Base-by-base conservation (phyloP, 2,113 vertebrate genomes). In the Panurus biarmicus region DNA sequence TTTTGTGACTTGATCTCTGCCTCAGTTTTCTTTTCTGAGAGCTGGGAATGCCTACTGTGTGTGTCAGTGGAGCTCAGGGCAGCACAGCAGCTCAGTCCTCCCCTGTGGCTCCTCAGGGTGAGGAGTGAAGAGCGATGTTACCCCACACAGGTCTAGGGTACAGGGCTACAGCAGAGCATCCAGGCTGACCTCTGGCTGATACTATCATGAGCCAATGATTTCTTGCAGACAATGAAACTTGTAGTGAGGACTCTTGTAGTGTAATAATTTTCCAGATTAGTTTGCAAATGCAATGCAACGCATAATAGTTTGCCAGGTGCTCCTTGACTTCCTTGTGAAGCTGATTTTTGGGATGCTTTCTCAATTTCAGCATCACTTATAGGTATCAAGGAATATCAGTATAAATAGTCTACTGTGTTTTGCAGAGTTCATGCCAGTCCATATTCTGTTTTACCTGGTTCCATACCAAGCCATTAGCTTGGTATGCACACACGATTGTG, bases 391-490 rank as follows among this genome's bases (percentile, higher is more conserved):
- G 40, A 61, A 64, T 66, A 89, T 50, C 57, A 53, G 31, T 29
- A 45, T 65, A 47, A 93, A 67, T 18, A 62, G 25, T 29, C 38
- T 65, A 0, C 33, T 51, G 26, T 73, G 73, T 57, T 96, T 76
- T 54, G 64, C 77, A 83, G 85, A 70, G 79, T 58, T 93, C 67
- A 4, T 50, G 35, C 33, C 54, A 70, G 67, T 70, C 78, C 24
- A 3, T 47, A 31, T 65, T 73, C 45, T 83, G 54, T 85, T 96
- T 87, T 88, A 36, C 74, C 79, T 94, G 47, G 51, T 90, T 83
- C 47, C 1, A 0, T 73, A 76, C 62, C 47, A 20, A 93, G 71
- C 82, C 78, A 18, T 50, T 79, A 85, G 51, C 79, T 54, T n/a
- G n/a, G n/a, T n/a, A n/a, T n/a, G n/a, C n/a, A n/a, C 90, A 80